A percentile compares a stretch with the other conserved stretches of the same genome.
These are phyloP conservation scores for Clupea harengus DNA, from an alignment of 2,113 vertebrate genomes.

Conservation along the genomic window DNA sequence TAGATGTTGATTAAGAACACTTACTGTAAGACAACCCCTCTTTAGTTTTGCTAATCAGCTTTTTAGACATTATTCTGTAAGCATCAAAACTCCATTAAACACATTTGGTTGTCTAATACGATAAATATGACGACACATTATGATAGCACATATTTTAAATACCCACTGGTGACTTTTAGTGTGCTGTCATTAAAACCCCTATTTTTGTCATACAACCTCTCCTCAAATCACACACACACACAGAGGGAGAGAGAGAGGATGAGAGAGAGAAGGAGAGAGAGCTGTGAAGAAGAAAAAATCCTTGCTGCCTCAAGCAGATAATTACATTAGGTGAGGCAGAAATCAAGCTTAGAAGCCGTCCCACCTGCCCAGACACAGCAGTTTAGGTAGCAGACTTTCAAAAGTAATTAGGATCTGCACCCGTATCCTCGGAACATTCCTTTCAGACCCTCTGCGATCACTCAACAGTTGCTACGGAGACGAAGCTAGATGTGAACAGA, in stretches of 20 bases:
- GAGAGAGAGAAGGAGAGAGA: too few relatives aligned
- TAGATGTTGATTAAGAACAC: too few relatives aligned
- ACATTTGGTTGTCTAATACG: neutral
- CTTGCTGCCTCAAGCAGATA: neutral
- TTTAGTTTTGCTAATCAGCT: too few relatives aligned
- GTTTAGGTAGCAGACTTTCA: constrained; percentile 2
- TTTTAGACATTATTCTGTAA: neutral
- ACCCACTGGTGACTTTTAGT: neutral
- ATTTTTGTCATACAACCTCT: neutral
- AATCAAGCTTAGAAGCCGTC: neutral
- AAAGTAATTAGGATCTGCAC: constrained; percentile 2
- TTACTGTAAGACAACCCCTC: too few relatives aligned
- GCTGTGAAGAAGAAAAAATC: neutral
- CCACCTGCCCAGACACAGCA: constrained; percentile 7
- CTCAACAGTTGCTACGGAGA: neutral
- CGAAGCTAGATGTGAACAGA: too few relatives aligned
- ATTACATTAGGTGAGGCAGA: neutral
- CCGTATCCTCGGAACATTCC: constrained; percentile 1
- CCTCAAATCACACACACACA: too few relatives aligned
- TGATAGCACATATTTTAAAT: neutral
- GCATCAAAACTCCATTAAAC: neutral
- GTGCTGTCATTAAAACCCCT: neutral
- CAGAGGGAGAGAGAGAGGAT: too few relatives aligned
- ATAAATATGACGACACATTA: neutral
- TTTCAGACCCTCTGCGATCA: neutral